Evolutionary conservation across 2,888 invertebrate species (phyloP).

Genomic region (Aplocera efformata): DNA sequence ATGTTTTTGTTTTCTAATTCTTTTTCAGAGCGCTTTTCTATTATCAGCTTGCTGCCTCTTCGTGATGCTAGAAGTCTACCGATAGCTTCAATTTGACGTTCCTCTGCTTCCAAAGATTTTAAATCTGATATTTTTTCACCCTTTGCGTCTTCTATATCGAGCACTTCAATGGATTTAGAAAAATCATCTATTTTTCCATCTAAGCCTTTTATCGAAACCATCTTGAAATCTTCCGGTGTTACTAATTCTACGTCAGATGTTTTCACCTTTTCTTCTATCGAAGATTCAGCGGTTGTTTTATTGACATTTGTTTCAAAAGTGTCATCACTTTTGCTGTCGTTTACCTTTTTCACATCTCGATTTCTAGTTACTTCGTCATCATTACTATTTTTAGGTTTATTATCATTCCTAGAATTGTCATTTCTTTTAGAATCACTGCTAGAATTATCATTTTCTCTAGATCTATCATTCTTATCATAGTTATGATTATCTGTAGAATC

Average conservation of each 20-base stretch:
- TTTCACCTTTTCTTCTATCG: constrained; percentile 37
- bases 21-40: constrained; percentile 68
- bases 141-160: constrained; percentile 66
- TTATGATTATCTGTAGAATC: constrained; percentile 3
- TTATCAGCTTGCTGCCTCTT: constrained; percentile 57
- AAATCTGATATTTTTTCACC: constrained; percentile 57
- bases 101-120: constrained; percentile 71
- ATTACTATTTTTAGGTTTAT: constrained; percentile 12
- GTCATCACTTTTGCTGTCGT: constrained; percentile 46
- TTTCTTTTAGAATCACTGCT: constrained; percentile 17
- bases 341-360: constrained; percentile 55
- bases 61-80: constrained; percentile 66
- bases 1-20: constrained; percentile 63
- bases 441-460: constrained; percentile 3
- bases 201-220: constrained; percentile 59
- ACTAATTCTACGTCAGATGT: constrained; percentile 42
- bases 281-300: constrained; percentile 28
- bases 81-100: constrained; percentile 73
- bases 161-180: constrained; percentile 64
- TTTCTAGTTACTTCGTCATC: constrained; percentile 18
- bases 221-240: constrained; percentile 40
- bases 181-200: constrained; percentile 71
- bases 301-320: constrained; percentile 34
- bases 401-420: constrained; percentile 25
- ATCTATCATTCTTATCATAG: neutral